Percentiles rank a stretch among this genome's conserved stretches.
These are phyloP conservation scores for Baronia brevicornis DNA, from an alignment of 2,888 invertebrate genomes.

Conservation along the genomic window DNA sequence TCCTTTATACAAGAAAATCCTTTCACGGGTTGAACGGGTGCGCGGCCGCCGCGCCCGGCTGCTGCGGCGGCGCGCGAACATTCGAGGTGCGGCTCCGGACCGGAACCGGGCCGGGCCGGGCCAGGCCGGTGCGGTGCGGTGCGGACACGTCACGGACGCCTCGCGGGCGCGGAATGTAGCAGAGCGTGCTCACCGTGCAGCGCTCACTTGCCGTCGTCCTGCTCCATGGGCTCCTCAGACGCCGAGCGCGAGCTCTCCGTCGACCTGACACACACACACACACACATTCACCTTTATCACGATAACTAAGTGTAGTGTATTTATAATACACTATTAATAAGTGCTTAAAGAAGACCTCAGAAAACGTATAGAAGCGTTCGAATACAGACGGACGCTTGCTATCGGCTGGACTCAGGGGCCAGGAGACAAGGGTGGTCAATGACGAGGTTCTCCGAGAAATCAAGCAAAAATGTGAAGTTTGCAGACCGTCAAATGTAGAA, in stretches of 20 bases:
- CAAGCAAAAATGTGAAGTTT: too few relatives aligned
- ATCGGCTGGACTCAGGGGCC: too few relatives aligned
- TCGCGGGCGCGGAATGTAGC: conserved; percentile 20
- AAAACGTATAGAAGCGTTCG: too few relatives aligned
- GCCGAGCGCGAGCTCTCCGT: conserved; percentile 80
- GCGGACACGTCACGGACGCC: conserved; percentile 10
- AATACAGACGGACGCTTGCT: too few relatives aligned
- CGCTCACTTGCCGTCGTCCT: conserved; percentile 85
- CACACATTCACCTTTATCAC: neutral
- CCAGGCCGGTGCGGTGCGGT: conserved; percentile 7
- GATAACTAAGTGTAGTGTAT: too few relatives aligned
- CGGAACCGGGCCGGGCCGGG: conserved; percentile 11
- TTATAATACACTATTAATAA: too few relatives aligned
- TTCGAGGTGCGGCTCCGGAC: conserved; percentile 13
- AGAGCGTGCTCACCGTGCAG: conserved; percentile 13
- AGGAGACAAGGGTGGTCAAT: too few relatives aligned
- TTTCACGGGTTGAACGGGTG: neutral
- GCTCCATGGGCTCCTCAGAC: conserved; percentile 89
- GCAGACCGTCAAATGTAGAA: too few relatives aligned
- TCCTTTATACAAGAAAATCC: too few relatives aligned
- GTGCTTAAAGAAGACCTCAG: too few relatives aligned
- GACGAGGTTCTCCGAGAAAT: too few relatives aligned
- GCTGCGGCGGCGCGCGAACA: conserved; percentile 9
- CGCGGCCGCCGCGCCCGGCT: too few relatives aligned
- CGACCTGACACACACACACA: conserved; percentile 48